These are phyloP conservation scores for Seira musarum DNA, from an alignment of 2,888 invertebrate species.

Conservation along the genomic window DNA sequence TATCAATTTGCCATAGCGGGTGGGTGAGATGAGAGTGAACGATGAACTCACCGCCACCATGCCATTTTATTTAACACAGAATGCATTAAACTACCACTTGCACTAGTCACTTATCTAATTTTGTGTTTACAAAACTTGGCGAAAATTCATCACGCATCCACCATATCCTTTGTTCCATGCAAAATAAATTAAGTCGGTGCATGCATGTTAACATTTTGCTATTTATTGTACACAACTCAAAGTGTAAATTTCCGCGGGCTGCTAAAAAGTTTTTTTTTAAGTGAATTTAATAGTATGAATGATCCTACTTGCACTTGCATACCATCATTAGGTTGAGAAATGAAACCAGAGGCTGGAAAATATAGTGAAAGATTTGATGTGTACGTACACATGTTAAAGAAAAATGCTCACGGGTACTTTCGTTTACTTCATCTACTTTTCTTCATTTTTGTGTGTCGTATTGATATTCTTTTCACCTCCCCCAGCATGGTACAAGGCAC, in stretches of 20 bases:
- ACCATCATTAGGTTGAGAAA: not conserved
- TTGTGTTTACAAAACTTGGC: too few relatives aligned
- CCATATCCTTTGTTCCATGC: too few relatives aligned
- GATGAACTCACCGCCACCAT: too few relatives aligned
- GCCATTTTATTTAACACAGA: too few relatives aligned
- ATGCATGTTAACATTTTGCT: not conserved
- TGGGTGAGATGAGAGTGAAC: not conserved
- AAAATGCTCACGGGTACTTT: not conserved
- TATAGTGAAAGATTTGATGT: not conserved
- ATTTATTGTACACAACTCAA: not conserved
- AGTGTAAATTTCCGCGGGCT: not conserved
- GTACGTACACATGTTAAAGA: not conserved
- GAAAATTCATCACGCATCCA: too few relatives aligned
- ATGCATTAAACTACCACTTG: too few relatives aligned
- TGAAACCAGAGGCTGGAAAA: not conserved
- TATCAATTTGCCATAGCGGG: not conserved
- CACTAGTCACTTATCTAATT: too few relatives aligned
- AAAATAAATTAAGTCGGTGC: not conserved
- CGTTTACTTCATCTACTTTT: not conserved
- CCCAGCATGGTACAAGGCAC: not conserved
- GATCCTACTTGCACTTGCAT: too few relatives aligned
- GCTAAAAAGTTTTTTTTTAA: not conserved
- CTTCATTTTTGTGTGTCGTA: not conserved
- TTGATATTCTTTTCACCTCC: not conserved
- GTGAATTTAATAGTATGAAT: not conserved